Base-by-base conservation (phyloP, 2,888 invertebrate species). In the Drosophila ezoana region DNA sequence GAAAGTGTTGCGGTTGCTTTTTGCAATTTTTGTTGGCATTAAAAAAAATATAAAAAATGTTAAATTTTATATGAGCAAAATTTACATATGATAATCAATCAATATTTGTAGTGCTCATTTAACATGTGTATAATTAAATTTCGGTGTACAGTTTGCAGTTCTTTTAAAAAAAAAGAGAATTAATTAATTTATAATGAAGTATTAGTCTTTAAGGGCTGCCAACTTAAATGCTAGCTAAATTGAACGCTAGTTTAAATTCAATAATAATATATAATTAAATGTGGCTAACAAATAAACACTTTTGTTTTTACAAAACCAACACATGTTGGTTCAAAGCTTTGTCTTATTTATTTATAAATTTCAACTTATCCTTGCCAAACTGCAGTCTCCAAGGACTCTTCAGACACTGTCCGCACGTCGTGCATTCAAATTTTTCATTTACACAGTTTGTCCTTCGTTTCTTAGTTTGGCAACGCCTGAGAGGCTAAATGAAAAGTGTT, bases 401-500 rank as follows among this genome's bases (percentile, higher is more conserved):
- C 33, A 13, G 20, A 11, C 37, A 5, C 23, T 23, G 33, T 18
- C 8, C 41, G 18, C 20, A 16, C 32, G 14, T 11, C n/a, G 44
- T 44, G 48, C 32, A 38, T 23, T 41, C 3, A 14, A 23, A 45
- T 49, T 56, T 54, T 52, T 18, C 48, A 43, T 63, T 71, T 64
- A 45, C 32, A 11, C 14, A 43, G 58, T 28, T 58, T 51, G 23
- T 48, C 9, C 38, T 54, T 35, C 18, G 48, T 4, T 38, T 60
- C 56, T 61, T 5, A 28, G 14, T n/a, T 45, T 43, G 32, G 47
- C 20, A 38, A 5, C 44, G 47, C n/a, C 45, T 80, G 69, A 85
- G 67, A 72, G 65, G 68, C 59, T 69, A 73, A 85, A 79, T 86
- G 78, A 79, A 89, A 74, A 77, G 74, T 68, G 68, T 80, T 86